phyloP scores from a whole-genome alignment of 2,113 vertebrate genomes.

The Alligator mississippiensis region DNA sequence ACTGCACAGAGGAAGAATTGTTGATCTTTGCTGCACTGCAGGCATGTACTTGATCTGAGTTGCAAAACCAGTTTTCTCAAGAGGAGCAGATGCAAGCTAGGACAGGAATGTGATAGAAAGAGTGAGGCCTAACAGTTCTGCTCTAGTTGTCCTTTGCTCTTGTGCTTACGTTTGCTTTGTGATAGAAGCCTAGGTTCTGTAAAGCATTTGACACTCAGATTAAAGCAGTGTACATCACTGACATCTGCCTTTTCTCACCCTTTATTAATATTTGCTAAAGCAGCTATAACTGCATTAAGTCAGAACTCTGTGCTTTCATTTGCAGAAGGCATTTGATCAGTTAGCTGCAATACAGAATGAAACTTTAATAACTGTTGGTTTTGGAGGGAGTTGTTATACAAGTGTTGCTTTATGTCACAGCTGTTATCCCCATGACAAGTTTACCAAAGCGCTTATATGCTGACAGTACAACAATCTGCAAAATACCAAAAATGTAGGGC shows the following conservation, averaged over 20 bases:
- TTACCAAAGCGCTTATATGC: rapidly evolving
- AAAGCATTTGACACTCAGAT: neutral
- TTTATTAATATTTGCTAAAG: neutral
- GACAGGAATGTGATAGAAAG: constrained; percentile 41
- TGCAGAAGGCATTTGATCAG: neutral
- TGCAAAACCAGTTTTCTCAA: constrained; percentile 36
- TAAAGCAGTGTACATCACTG: neutral
- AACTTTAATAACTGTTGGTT: neutral
- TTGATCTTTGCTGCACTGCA: constrained; percentile 96
- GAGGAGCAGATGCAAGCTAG: constrained; percentile 44
- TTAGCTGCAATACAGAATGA: neutral
- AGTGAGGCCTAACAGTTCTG: neutral
- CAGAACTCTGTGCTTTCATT: neutral
- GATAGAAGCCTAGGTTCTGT: neutral
- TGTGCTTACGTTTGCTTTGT: neutral
- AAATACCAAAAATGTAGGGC: neutral
- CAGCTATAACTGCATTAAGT: neutral
- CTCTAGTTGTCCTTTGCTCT: neutral
- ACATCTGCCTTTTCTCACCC: neutral
- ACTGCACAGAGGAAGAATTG: constrained; percentile 98
- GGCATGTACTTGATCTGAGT: constrained; percentile 74
- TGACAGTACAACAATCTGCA: neutral
- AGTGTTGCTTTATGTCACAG: neutral
- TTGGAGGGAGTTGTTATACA: neutral
- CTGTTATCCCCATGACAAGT: neutral